Base-by-base conservation (phyloP, 2,888 invertebrate genomes). In the Coecobrya sp. region DNA sequence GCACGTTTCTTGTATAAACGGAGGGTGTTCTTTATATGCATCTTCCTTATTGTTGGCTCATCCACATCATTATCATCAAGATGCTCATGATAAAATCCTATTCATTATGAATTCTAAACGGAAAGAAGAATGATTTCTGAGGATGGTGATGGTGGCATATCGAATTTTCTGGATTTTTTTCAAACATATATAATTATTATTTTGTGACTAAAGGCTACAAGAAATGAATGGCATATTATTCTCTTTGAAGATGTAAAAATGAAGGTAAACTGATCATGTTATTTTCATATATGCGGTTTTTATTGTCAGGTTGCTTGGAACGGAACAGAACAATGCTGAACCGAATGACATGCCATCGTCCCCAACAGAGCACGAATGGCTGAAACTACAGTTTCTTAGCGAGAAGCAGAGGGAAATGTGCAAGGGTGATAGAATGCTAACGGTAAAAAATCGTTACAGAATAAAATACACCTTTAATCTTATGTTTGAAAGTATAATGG, bases 381-480 rank as follows among this genome's bases (percentile, higher is more conserved):
- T 97, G 95, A 97, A 97, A 94, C 96, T 97, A 94, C 97, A 97
- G 94, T 98, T 97, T 95, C 96, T 98, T 86, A 97, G 96, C 16
- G 97, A 97, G 93, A 96, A 97, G 95, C 98, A 98, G 96, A 95
- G 95, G 81, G 97, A 97, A 95, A 96, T 98, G 70, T 98, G 98
- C 95, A 96, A 97, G 89, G 97, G 97, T 94, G 97, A 97, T 95
- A 97, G 97, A 95, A 97, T 98, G 95, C 96, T 98, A 94, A 96
- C 97, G 95, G 97, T 97, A 95, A 95, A 94, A 87, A 42, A 30
- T 36, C 16, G n/a, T n/a, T 59, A n/a, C 70, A 19, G 59, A 19
- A 59, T 4, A 55, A 55, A 55, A 55, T 1, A 3, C 22, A 42
- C 2, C 27, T 13, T 49, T 59, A 19, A 13, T 49, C 65, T 10